A percentile compares a stretch with the other conserved stretches of the same genome.
Evolutionary conservation across 2,888 invertebrate species (phyloP).

Genomic region (Polydrusus cervinus): DNA sequence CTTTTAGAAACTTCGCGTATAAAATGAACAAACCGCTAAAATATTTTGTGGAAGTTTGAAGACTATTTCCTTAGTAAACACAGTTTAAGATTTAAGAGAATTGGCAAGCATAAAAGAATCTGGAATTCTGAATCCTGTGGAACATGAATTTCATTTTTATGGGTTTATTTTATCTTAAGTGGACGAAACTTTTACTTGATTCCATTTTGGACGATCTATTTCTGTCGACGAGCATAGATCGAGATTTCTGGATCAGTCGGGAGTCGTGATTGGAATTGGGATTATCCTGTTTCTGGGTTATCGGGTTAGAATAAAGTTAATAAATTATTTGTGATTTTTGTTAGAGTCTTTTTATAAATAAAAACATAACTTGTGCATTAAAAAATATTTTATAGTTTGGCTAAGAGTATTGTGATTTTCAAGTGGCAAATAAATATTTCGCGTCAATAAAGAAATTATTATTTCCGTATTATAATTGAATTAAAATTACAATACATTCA

Average conservation of each 20-base stretch:
- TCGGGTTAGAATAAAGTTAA: background rate
- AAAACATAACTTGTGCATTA: no score
- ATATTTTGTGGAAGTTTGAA: background rate
- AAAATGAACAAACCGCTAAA: background rate
- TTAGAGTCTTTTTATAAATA: no score
- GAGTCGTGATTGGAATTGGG: conserved; percentile 3
- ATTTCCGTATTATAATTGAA: no score
- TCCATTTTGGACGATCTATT: conserved; percentile 8
- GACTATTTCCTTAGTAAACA: conserved; percentile 6
- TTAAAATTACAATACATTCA: no score
- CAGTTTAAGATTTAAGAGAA: background rate
- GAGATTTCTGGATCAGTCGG: conserved; percentile 1
- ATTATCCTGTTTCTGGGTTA: background rate
- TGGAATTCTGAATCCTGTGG: background rate
- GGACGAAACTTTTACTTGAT: conserved; percentile 19
- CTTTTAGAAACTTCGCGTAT: conserved; percentile 3
- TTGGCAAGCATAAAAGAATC: conserved; percentile 10
- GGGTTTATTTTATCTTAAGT: conserved; percentile 23
- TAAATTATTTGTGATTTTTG: background rate
- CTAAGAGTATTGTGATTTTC: no score
- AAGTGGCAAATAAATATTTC: no score
- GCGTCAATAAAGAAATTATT: no score
- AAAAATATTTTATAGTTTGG: no score
- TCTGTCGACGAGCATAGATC: background rate
- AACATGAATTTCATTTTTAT: conserved; percentile 18